Conservation (phyloP, 2,113 vertebrate species). For the Cochlearius cochlearius region DNA sequence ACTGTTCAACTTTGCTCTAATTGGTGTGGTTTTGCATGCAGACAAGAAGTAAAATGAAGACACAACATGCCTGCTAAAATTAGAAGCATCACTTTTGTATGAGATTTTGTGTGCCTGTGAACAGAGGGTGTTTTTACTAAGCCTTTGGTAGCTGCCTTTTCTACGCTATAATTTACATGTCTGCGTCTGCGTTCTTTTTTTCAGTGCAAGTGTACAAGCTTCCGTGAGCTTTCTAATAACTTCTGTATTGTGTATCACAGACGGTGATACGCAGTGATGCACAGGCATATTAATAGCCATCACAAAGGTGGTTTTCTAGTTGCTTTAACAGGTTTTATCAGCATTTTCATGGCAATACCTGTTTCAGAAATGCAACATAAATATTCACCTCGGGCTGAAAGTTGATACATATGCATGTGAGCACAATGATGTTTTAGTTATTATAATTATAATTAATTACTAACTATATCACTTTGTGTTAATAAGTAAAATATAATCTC, state of each 20-base stretch:
- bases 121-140: not conserved
- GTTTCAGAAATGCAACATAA: not conserved
- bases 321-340: not conserved
- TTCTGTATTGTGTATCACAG: not conserved
- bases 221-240: not conserved
- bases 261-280: not conserved
- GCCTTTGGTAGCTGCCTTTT: constrained; percentile 22
- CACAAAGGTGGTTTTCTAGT: not conserved
- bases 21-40: constrained; percentile 39
- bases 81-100: not conserved
- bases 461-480: not conserved
- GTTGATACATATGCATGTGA: not conserved
- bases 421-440: not conserved
- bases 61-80: constrained; percentile 26
- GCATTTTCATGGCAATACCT: not conserved
- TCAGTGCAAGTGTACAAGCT: not conserved
- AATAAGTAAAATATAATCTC: not conserved
- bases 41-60: constrained; percentile 35
- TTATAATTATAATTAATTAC: not conserved
- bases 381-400: not conserved
- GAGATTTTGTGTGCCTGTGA: not conserved
- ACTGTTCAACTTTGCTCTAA: constrained; percentile 41
- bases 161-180: not conserved
- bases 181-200: not conserved
- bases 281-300: not conserved